Percentiles rank a stretch among this genome's conserved stretches.
phyloP scores from a whole-genome alignment of 1,140 invertebrate genomes.

The Ericerus pela region DNA sequence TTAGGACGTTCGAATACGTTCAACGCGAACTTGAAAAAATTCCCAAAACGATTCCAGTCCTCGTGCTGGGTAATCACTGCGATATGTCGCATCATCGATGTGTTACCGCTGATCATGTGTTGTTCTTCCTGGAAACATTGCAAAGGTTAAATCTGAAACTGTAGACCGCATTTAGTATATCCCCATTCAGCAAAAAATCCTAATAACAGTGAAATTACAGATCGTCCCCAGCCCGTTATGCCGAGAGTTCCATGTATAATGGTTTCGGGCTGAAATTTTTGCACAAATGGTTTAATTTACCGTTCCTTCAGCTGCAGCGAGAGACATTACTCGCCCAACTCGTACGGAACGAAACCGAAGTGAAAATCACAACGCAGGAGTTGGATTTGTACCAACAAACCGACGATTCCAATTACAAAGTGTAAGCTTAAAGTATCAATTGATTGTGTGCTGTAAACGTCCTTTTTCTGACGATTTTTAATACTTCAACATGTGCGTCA shows the following conservation, averaged over 20 bases:
- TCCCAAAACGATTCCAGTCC: slow-evolving; percentile 72
- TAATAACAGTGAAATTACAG: slow-evolving; percentile 17
- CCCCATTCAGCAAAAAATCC: neutral
- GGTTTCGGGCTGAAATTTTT: slow-evolving; percentile 86
- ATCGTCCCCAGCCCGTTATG: slow-evolving; percentile 58
- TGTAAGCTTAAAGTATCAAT: slow-evolving; percentile 32
- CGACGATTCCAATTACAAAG: slow-evolving; percentile 79
- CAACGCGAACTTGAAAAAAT: slow-evolving; percentile 73
- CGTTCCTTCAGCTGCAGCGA: slow-evolving; percentile 81
- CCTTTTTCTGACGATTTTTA: neutral
- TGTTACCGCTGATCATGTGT: slow-evolving; percentile 53
- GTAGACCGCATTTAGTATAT: neutral
- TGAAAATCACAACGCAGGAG: slow-evolving; percentile 63
- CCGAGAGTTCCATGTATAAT: slow-evolving; percentile 91
- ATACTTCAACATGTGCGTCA: neutral
- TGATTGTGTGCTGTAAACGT: neutral
- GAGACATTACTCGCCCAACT: slow-evolving; percentile 75
- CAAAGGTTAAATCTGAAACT: slow-evolving; percentile 27
- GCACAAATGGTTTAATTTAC: slow-evolving; percentile 93
- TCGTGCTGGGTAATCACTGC: slow-evolving; percentile 85
- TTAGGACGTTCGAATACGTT: slow-evolving; percentile 88
- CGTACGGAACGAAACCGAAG: slow-evolving; percentile 74
- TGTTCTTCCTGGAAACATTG: slow-evolving; percentile 48
- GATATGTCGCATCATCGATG: slow-evolving; percentile 89
- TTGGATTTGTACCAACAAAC: slow-evolving; percentile 67